Conservation (phyloP, 2,888 invertebrate genomes). For the Drosophila kanekoi region DNA sequence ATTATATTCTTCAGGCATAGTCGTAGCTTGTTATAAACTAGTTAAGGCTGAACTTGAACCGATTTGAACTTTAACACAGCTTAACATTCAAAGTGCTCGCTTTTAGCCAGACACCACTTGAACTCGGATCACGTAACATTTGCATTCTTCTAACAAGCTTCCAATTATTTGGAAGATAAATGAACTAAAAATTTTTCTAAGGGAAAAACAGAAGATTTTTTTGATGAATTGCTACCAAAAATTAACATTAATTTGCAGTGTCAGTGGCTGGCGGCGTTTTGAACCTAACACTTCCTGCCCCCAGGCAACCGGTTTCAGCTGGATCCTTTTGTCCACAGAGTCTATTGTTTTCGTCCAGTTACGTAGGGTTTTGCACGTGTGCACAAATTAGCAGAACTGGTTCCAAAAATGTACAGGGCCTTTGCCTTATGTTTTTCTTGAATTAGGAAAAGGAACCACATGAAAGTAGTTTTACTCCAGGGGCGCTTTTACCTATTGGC, state of each 20-base stretch:
- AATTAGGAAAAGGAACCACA: conserved; percentile 40
- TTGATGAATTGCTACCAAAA: conserved; percentile 74
- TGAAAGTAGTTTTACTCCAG: conserved; percentile 48
- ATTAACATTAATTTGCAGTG: conserved; percentile 80
- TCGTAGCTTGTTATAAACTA: background rate
- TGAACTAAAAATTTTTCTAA: conserved; percentile 39
- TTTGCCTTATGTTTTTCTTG: conserved; percentile 55
- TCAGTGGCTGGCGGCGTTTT: conserved; percentile 61
- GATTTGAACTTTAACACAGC: conserved; percentile 29
- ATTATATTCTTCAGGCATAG: background rate
- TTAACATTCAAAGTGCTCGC: background rate
- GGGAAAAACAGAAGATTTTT: conserved; percentile 29
- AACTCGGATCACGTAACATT: conserved; percentile 47
- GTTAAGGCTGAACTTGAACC: conserved; percentile 3
- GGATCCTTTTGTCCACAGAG: conserved; percentile 52
- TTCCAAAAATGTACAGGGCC: conserved; percentile 46
- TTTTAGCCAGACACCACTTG: conserved; percentile 36
- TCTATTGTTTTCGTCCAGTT: conserved; percentile 48
- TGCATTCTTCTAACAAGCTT: conserved; percentile 59
- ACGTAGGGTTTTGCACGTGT: conserved; percentile 70
- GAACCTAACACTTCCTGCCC: conserved; percentile 49
- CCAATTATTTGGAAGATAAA: conserved; percentile 73
- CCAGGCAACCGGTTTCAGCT: conserved; percentile 49
- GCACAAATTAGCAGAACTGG: conserved; percentile 80
- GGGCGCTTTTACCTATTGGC: conserved; percentile 54